A percentile compares a stretch with the other conserved stretches of the same genome.
Conservation (phyloP, 2,797 vertebrate genomes). For the Cottoperca gobio region DNA sequence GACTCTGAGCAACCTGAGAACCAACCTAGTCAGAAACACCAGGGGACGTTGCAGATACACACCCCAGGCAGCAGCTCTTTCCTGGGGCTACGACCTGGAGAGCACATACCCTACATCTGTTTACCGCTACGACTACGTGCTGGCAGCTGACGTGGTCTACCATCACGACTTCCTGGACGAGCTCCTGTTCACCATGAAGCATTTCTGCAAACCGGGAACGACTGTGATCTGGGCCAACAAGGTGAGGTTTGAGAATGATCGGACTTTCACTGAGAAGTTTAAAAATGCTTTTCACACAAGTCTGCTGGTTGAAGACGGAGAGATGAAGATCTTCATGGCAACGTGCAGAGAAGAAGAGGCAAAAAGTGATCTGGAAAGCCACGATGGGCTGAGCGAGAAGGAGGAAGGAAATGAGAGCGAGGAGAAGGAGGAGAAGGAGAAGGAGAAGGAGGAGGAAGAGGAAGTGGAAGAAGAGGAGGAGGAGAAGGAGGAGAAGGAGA, state of each 20-base stretch:
- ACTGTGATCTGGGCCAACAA: conserved; percentile 95
- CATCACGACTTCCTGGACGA: conserved; percentile 88
- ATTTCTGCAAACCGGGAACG: conserved; percentile 91
- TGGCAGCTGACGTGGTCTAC: conserved; percentile 96
- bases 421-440: fast-evolving
- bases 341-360: conserved; percentile 24
- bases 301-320: conserved; percentile 88
- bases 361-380: conserved; percentile 6
- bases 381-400: conserved; percentile 5
- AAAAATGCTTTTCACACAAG: conserved; percentile 85
- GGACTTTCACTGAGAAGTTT: conserved; percentile 88
- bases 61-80: conserved; percentile 87
- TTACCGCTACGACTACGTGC: conserved; percentile 89
- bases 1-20: conserved; percentile 39
- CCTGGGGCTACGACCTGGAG: conserved; percentile 88
- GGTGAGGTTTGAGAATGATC: conserved; percentile 89
- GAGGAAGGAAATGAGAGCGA: background rate
- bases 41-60: conserved; percentile 77
- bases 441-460: background rate
- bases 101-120: conserved; percentile 82
- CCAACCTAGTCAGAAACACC: conserved; percentile 85
- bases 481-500: background rate
- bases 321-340: conserved; percentile 90
- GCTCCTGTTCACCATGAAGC: conserved; percentile 89
- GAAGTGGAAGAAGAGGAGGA: background rate